A percentile compares a stretch with the other conserved stretches of the same genome.
Evolutionary conservation across 1,140 invertebrate species (phyloP).

Genomic region (Bombus pascuorum): DNA sequence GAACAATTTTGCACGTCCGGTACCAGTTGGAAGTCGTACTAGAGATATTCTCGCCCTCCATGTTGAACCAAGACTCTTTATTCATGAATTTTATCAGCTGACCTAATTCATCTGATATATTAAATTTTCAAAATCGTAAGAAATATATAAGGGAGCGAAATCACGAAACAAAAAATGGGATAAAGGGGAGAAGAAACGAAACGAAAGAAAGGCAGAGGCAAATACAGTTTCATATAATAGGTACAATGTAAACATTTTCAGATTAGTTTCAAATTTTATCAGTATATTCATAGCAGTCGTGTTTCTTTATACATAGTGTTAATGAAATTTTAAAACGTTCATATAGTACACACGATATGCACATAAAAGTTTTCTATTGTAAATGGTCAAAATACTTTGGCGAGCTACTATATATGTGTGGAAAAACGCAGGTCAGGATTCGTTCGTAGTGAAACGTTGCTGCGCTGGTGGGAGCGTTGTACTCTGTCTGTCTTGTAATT

Average conservation of each 20-base stretch:
- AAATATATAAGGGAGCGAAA: too few species aligned
- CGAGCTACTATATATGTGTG: not conserved
- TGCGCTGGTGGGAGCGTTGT: slow-evolving; percentile 39
- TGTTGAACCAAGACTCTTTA: not conserved
- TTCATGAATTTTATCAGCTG: not conserved
- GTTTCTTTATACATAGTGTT: not conserved
- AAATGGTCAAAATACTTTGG: too few species aligned
- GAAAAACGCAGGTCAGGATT: slow-evolving; percentile 48
- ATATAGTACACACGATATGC: too few species aligned
- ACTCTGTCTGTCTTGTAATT: slow-evolving; percentile 60
- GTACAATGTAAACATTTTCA: not conserved
- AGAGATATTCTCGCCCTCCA: not conserved
- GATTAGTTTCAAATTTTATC: not conserved
- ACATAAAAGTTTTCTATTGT: too few species aligned
- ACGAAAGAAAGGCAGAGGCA: too few species aligned
- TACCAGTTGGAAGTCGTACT: not conserved
- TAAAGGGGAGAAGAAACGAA: too few species aligned
- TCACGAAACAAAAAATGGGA: too few species aligned
- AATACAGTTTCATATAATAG: too few species aligned
- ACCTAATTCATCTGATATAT: too few species aligned
- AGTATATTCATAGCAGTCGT: not conserved
- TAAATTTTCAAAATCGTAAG: too few species aligned
- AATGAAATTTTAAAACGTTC: too few species aligned
- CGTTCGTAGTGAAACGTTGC: slow-evolving; percentile 25
- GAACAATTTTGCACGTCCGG: slow-evolving; percentile 24